A percentile compares a stretch with the other conserved stretches of the same genome.
Evolutionary conservation across 2,888 invertebrate species (phyloP).

Genomic region (Apamea sordens): DNA sequence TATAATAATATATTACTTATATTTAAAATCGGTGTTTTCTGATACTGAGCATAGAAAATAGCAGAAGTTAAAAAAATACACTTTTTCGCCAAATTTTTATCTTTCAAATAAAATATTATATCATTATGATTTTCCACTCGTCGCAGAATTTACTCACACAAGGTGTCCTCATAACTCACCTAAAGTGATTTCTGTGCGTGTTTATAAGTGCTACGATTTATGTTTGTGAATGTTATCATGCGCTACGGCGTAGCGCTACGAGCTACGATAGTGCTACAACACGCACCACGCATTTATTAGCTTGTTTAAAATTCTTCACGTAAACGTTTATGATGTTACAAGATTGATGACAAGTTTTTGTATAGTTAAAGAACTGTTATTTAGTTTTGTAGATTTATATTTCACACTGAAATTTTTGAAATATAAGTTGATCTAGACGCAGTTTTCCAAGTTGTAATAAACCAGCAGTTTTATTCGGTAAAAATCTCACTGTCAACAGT

Average conservation of each 20-base stretch:
- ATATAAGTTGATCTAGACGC: not conserved
- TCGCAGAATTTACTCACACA: conserved; percentile 25
- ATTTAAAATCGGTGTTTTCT: not conserved
- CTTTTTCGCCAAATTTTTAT: not conserved
- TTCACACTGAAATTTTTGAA: not conserved
- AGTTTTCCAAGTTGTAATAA: not conserved
- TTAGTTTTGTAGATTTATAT: not conserved
- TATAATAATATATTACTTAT: not conserved
- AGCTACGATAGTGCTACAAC: conserved; percentile 61
- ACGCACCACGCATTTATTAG: conserved; percentile 57
- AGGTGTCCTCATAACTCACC: conserved; percentile 48
- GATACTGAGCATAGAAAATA: too few species aligned
- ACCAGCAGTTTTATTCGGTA: not conserved
- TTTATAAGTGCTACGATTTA: conserved; percentile 65
- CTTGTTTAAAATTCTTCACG: conserved; percentile 46
- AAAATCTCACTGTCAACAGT: not conserved
- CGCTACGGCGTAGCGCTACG: conserved; percentile 64
- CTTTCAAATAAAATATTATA: not conserved
- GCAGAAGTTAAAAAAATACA: not conserved
- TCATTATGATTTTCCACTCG: not conserved
- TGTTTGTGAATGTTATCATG: conserved; percentile 51
- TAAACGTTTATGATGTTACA: conserved; percentile 39
- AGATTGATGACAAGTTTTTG: conserved; percentile 34
- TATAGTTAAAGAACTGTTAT: not conserved
- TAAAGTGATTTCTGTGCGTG: conserved; percentile 61